Evolutionary conservation across 2,888 invertebrate genomes (phyloP).

Genomic region (Thymelicus sylvestris): DNA sequence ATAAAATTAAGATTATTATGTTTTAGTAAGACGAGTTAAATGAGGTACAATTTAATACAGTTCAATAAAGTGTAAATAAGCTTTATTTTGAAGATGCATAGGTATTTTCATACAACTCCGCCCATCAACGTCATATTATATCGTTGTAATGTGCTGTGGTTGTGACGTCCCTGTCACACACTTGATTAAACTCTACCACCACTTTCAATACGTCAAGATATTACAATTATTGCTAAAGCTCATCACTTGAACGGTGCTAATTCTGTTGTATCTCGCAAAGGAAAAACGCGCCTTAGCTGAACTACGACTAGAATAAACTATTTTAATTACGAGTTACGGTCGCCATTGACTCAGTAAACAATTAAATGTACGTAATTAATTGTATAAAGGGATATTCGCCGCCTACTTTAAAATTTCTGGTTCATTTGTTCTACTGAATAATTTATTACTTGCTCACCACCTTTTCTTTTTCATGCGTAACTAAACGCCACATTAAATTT

Average conservation of each 20-base stretch:
- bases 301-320: conserved; percentile 66
- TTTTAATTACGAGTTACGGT: conserved; percentile 70
- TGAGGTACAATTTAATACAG: too few species aligned
- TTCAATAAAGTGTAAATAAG: too few species aligned
- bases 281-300: conserved; percentile 67
- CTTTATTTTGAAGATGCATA: too few species aligned
- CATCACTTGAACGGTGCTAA: conserved; percentile 37
- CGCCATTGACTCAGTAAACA: conserved; percentile 58
- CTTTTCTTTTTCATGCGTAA: conserved; percentile 44
- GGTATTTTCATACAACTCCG: too few species aligned
- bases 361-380: conserved; percentile 64
- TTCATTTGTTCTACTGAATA: conserved; percentile 55
- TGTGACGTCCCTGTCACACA: too few species aligned
- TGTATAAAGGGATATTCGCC: conserved; percentile 50
- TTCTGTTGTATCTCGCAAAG: conserved; percentile 57
- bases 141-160: too few species aligned
- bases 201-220: not conserved
- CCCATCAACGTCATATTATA: too few species aligned
- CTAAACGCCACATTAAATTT: conserved; percentile 29
- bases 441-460: conserved; percentile 46
- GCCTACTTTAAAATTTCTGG: conserved; percentile 49
- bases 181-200: too few species aligned
- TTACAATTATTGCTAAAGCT: conserved; percentile 31
- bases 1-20: too few species aligned
- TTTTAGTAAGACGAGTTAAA: too few species aligned